phyloP scores from a whole-genome alignment of 1,140 invertebrate species.

The Achroia grisella region DNA sequence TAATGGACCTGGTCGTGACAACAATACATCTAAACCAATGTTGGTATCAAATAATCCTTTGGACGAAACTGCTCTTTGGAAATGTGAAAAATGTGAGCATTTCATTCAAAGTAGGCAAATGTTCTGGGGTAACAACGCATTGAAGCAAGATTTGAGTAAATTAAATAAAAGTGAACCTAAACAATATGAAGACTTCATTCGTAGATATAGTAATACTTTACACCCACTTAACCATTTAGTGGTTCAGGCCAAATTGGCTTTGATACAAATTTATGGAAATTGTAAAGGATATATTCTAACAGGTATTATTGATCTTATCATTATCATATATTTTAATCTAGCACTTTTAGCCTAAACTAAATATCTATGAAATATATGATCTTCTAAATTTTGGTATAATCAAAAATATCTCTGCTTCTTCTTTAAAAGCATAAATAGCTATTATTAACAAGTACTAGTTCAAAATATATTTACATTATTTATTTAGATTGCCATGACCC shows the following conservation, averaged over 20 bases:
- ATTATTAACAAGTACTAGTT: too few relatives aligned
- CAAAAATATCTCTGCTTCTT: too few relatives aligned
- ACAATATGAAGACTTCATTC: conserved; percentile 77
- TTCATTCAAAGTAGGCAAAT: conserved; percentile 74
- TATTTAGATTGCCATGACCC: too few relatives aligned
- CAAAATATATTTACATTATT: too few relatives aligned
- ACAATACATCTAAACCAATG: conserved; percentile 45
- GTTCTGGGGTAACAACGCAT: conserved; percentile 74
- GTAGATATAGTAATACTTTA: conserved; percentile 74
- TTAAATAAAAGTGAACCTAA: conserved; percentile 72
- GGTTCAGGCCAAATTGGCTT: conserved; percentile 78
- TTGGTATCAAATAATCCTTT: conserved; percentile 76
- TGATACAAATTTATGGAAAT: conserved; percentile 79
- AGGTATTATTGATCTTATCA: conserved; percentile 70
- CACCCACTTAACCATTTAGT: conserved; percentile 79
- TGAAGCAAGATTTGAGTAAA: conserved; percentile 76
- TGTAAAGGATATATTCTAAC: conserved; percentile 70
- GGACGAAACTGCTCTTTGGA: conserved; percentile 75
- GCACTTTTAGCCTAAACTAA: too few relatives aligned
- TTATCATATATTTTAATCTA: background rate
- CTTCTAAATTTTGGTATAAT: too few relatives aligned
- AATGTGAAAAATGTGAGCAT: conserved; percentile 77
- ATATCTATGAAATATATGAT: too few relatives aligned
- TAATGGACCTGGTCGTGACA: conserved; percentile 58
- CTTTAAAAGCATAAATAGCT: too few relatives aligned